phyloP scores from a whole-genome alignment of 37 sponge, comb jelly and placozoan species.

The Halichondria panicea region DNA sequence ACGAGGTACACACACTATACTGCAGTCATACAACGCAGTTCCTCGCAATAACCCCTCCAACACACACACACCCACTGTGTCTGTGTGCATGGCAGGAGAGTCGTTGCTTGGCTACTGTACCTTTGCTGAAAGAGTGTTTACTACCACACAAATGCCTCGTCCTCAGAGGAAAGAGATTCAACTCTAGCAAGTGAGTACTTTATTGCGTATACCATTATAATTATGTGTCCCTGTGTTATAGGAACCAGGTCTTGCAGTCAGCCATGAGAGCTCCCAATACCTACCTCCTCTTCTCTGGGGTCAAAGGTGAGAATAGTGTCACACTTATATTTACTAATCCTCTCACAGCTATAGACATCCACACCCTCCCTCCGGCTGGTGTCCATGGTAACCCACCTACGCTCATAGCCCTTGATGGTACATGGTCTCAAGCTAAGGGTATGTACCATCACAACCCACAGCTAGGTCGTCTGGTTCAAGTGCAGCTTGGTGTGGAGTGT shows the following conservation, averaged over 20 bases:
- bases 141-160: constrained; percentile 41
- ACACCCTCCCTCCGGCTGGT: constrained; percentile 41
- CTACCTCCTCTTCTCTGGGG: constrained; percentile 57
- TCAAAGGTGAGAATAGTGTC: constrained; percentile 25
- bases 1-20: no score
- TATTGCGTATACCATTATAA: not conserved
- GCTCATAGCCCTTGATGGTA: constrained; percentile 82
- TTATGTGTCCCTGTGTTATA: not conserved
- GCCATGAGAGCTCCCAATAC: constrained; percentile 32
- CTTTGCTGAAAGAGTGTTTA: constrained; percentile 60
- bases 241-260: constrained; percentile 38
- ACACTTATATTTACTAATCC: no score
- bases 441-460: constrained; percentile 56
- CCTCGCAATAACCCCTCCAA: no score
- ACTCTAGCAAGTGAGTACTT: constrained; percentile 40
- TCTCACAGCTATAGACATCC: constrained; percentile 34
- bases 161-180: constrained; percentile 62
- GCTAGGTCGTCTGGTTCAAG: constrained; percentile 49
- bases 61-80: no score
- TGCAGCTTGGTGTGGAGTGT: constrained; percentile 39
- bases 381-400: constrained; percentile 29
- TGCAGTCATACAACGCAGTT: no score
- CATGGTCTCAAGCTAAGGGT: constrained; percentile 76
- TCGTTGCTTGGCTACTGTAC: constrained; percentile 75
- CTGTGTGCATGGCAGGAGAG: constrained; percentile 26